phyloP scores from a whole-genome alignment of 2,888 invertebrate genomes.

The Oxytorus armatus region DNA sequence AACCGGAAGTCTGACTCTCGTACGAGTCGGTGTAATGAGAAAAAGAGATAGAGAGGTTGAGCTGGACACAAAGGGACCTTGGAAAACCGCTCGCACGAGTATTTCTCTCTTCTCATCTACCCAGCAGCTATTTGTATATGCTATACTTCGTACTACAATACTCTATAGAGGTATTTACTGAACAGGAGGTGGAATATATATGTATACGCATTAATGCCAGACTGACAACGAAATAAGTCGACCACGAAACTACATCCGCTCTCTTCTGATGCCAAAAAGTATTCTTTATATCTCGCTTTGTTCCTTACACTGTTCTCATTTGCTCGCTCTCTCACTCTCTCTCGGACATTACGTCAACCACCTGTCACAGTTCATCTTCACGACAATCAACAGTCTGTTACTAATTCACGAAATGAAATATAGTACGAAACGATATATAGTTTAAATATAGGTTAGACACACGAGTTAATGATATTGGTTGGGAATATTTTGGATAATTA shows the following conservation, averaged over 20 bases:
- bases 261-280: slow-evolving; percentile 67
- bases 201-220: slow-evolving; percentile 46
- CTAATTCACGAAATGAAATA: slow-evolving; percentile 12
- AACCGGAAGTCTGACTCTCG: slow-evolving; percentile 74
- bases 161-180: not conserved
- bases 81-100: slow-evolving; percentile 72
- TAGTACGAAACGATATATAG: too few relatives aligned
- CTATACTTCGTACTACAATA: slow-evolving; percentile 1
- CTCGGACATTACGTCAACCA: slow-evolving; percentile 52
- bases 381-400: slow-evolving; percentile 9
- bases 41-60: slow-evolving; percentile 57
- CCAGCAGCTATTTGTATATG: slow-evolving; percentile 34
- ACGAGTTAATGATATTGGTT: too few relatives aligned
- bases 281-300: slow-evolving; percentile 67
- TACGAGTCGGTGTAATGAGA: slow-evolving; percentile 75
- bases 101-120: slow-evolving; percentile 54
- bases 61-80: slow-evolving; percentile 77
- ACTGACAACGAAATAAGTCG: slow-evolving; percentile 80
- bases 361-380: slow-evolving; percentile 47
- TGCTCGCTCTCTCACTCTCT: slow-evolving; percentile 60
- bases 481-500: too few relatives aligned
- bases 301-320: slow-evolving; percentile 18
- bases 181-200: slow-evolving; percentile 51
- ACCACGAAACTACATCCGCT: slow-evolving; percentile 84
- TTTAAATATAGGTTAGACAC: too few relatives aligned